Base-by-base conservation (phyloP, 2,797 vertebrate genomes). In the Notoglanidium macrostoma region DNA sequence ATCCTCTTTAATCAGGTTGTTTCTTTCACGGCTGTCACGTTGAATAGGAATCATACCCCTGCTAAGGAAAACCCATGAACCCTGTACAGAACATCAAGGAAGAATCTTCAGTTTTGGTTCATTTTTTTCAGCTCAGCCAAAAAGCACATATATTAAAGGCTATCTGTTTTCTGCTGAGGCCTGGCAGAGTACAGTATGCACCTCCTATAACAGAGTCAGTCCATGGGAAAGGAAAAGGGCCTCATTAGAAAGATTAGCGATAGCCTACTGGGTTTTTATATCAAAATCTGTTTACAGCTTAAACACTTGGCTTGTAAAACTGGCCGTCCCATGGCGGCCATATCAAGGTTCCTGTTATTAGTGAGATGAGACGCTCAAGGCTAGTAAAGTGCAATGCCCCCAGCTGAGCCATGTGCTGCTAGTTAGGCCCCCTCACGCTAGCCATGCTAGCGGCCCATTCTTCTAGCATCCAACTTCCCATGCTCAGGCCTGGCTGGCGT, bases 391-490 rank as follows among this genome's bases (percentile, higher is more conserved):
- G 35, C 55, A 83, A 55, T 85, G 63, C 76, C 89, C 91, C 89
- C 90, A 89, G 88, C 88, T 91, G 87, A 84, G 88, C 87, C 92
- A 93, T 88, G 83, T 92, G 92, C 88, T 91, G 83, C 86, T 89
- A 80, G 87, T 92, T 92, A 93, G 74, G 83, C 57, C 79, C 88
- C 77, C 81, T 87, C 83, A 90, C 85, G 81, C 90, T 86, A 86
- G 79, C 70, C 65, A 89, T 74, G 78, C 74, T 81, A 88, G 79
- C 57, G 67, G 85, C 87, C 72, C 29, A 49, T 88, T 86, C 59
- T 87, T 74, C 61, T 87, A 81, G 85, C 35, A 80, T 57, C 70
- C 84, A 21, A 29, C 44, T 65, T 84, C 26, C 21, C 59, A 49
- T 63, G 44, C 59, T 72, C 32, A 6, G 80, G 67, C 61, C 88